Evolutionary conservation across 2,113 vertebrate species (phyloP), one percentile per base, ranked within the genome.

Genomic region (Penelope pileata): DNA sequence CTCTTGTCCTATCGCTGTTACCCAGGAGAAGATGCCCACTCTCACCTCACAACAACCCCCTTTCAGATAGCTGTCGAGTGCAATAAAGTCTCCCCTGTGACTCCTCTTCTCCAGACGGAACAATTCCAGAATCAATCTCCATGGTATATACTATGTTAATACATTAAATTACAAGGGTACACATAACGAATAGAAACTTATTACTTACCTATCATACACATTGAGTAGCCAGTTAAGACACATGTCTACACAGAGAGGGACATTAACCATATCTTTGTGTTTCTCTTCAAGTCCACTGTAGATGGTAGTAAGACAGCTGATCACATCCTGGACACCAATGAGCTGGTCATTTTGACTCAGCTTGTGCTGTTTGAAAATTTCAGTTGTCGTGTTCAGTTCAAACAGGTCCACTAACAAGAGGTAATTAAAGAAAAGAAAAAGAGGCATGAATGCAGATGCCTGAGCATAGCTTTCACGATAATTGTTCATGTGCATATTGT

Each of bases 151-250:
- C 2, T 73, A 50, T 30, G 3, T 38, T 42, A 53, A 34, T 24
- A 38, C 8, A 54, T 50, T 34, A 47, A 76, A 84, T 34, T 68
- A 6, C 30, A 26, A 21, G 18, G 22, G 8, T 32, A 79, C 11
- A 45, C 16, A 53, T 3, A 19, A n/a, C 43, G 24, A 82, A 36
- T 26, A 89, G 60, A 80, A 66, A 17, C 17, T 32, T 43, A 24
- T 79, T 82, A 98, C 99, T 93, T 98, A 99, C 99, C 99, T 99
- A 95, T 99, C 99, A 68, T 99, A 99, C 9, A 99, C 99, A 11
- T 99, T 99, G 90, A 99, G 99, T 40, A 99, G 97, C 99, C 99
- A 99, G 97, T 99, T 99, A 94, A 99, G 99, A 97, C 98, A 99
- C 99, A 99, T 99, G 96, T 99, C 99, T 16, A 99, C 98, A 32